Conservation (phyloP, 1,140 invertebrate genomes). For the Medauroidea extradentata region DNA sequence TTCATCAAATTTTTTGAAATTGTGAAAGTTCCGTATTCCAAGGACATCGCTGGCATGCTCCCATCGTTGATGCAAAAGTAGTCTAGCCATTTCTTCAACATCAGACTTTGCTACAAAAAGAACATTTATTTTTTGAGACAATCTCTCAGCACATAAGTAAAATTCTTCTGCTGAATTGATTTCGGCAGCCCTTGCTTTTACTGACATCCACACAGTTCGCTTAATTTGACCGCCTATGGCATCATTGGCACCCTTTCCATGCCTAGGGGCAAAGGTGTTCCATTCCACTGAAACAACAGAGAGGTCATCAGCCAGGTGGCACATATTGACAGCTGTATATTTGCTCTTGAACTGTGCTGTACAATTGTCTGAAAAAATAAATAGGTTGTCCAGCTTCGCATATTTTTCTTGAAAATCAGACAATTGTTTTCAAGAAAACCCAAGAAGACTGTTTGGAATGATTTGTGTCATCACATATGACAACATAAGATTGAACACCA, state of each 20-base stretch:
- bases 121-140: not conserved
- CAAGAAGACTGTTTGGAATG: conserved; percentile 5
- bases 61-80: not conserved
- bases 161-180: not conserved
- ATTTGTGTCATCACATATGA: not conserved
- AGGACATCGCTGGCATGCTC: not conserved
- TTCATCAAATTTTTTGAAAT: not conserved
- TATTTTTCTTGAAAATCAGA: not conserved
- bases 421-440: conserved; percentile 1
- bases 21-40: not conserved
- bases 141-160: not conserved
- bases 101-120: not conserved
- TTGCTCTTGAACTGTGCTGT: not conserved
- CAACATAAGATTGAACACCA: not conserved
- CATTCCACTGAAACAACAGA: not conserved
- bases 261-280: not conserved
- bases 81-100: not conserved
- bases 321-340: not conserved
- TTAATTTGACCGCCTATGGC: not conserved
- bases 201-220: not conserved
- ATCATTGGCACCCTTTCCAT: not conserved
- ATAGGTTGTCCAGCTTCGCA: not conserved
- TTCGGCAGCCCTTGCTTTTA: not conserved
- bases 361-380: conserved; percentile 1
- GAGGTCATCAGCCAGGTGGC: not conserved